Evolutionary conservation across 2,113 vertebrate species (phyloP).

Genomic region (Miniopterus natalensis): DNA sequence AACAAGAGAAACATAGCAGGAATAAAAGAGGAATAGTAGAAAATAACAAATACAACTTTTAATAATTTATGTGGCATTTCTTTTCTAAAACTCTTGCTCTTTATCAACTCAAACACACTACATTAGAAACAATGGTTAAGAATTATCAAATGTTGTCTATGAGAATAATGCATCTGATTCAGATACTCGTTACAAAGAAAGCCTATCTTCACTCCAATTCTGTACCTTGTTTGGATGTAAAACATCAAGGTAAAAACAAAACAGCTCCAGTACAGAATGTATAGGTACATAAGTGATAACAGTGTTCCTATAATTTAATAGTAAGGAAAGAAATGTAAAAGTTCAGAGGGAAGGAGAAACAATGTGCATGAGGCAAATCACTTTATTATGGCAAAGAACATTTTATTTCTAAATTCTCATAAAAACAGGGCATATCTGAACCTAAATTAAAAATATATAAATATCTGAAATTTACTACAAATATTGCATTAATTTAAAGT

Average conservation of each 20-base stretch:
- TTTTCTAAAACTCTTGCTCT: conserved; percentile 41
- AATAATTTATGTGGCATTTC: background rate
- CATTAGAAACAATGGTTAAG: background rate
- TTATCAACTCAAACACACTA: conserved; percentile 17
- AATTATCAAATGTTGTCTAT: background rate
- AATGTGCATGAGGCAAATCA: background rate
- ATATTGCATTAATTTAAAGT: background rate
- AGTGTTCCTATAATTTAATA: background rate
- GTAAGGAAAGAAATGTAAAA: conserved; percentile 10
- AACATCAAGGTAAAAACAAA: conserved; percentile 24
- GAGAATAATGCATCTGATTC: background rate
- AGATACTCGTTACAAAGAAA: background rate
- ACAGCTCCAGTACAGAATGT: background rate
- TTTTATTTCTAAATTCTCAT: conserved; percentile 11
- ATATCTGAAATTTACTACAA: background rate
- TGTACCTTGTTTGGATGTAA: background rate
- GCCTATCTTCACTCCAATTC: background rate
- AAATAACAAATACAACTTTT: background rate
- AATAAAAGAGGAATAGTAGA: background rate
- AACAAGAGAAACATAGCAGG: background rate
- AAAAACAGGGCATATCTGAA: background rate
- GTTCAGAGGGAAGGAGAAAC: background rate
- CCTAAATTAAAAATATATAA: conserved; percentile 29
- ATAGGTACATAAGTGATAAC: background rate
- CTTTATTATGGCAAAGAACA: background rate